Percentiles rank a stretch among this genome's conserved stretches.
These are phyloP conservation scores for Malurus leucopterus DNA, from an alignment of 2,797 vertebrate species.

Conservation along the genomic window DNA sequence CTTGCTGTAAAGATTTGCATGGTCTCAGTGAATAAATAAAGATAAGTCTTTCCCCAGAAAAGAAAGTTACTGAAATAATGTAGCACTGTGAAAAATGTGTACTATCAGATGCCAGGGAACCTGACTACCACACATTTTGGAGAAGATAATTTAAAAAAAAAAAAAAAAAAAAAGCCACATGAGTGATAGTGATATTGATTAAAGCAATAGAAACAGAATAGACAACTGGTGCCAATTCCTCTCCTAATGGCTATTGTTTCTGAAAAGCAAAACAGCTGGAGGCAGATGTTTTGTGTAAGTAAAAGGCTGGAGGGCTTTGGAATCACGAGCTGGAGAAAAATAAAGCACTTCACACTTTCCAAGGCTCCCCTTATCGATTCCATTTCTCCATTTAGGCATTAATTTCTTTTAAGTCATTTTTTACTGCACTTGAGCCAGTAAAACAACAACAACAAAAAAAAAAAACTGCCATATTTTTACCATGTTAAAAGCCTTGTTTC, in stretches of 20 bases:
- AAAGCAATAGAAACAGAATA: not conserved
- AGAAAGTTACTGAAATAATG: not conserved
- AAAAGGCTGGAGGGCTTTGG: not conserved
- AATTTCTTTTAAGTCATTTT: not conserved
- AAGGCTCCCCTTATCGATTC: not conserved
- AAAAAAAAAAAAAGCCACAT: not conserved
- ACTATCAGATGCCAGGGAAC: not conserved
- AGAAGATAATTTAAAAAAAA: not conserved
- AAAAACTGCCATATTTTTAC: not conserved
- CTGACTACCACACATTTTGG: not conserved
- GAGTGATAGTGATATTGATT: not conserved
- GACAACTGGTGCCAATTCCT: not conserved
- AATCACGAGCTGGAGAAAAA: not conserved
- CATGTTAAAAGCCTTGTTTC: not conserved
- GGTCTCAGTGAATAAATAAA: not conserved
- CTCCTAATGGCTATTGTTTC: not conserved
- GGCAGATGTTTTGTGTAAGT: conserved; percentile 9
- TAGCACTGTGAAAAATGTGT: not conserved
- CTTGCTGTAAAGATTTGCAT: not conserved
- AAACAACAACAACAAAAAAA: not conserved
- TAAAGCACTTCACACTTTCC: not conserved
- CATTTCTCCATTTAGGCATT: not conserved
- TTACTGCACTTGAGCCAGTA: not conserved
- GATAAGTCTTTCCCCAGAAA: not conserved
- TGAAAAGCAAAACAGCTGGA: conserved; percentile 3